These are phyloP conservation scores for Agrilus biguttatus DNA, from an alignment of 2,888 invertebrate species.

Conservation along the genomic window DNA sequence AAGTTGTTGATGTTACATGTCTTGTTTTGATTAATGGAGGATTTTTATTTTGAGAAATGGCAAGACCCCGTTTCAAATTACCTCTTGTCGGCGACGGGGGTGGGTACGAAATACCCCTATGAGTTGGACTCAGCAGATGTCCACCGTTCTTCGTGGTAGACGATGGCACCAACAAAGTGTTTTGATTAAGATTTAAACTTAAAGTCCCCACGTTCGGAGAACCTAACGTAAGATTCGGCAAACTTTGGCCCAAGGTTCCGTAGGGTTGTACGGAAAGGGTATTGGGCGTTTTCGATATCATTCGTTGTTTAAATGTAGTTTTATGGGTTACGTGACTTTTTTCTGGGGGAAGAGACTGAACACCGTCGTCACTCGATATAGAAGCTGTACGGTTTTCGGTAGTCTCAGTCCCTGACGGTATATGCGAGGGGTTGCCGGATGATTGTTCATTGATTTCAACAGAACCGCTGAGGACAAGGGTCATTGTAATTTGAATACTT, in stretches of 20 bases:
- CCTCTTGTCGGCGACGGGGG: constrained; percentile 63
- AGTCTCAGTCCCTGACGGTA: constrained; percentile 45
- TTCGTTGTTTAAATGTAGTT: constrained; percentile 23
- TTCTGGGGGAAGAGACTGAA: constrained; percentile 31
- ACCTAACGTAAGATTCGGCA: constrained; percentile 55
- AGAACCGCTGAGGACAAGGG: constrained; percentile 37
- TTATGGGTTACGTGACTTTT: constrained; percentile 31
- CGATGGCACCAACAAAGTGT: constrained; percentile 38
- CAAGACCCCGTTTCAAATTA: constrained; percentile 48
- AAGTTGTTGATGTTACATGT: constrained; percentile 38
- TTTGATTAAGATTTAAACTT: constrained; percentile 29
- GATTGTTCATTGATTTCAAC: constrained; percentile 50
- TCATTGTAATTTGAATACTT: too few relatives aligned
- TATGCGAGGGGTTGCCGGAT: constrained; percentile 33
- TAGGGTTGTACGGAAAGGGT: constrained; percentile 61
- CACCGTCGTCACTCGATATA: constrained; percentile 48
- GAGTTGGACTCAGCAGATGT: constrained; percentile 41
- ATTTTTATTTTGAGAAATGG: constrained; percentile 61
- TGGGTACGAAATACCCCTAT: constrained; percentile 67
- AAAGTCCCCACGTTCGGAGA: constrained; percentile 28
- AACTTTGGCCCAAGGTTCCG: constrained; percentile 58
- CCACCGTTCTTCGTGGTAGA: constrained; percentile 28
- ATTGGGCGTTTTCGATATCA: constrained; percentile 43
- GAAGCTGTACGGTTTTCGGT: constrained; percentile 48
- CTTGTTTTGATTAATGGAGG: constrained; percentile 72